Percentiles rank a stretch among this genome's conserved stretches.
Evolutionary conservation across 1,140 invertebrate genomes (phyloP).

Genomic region (Hetaerina americana): DNA sequence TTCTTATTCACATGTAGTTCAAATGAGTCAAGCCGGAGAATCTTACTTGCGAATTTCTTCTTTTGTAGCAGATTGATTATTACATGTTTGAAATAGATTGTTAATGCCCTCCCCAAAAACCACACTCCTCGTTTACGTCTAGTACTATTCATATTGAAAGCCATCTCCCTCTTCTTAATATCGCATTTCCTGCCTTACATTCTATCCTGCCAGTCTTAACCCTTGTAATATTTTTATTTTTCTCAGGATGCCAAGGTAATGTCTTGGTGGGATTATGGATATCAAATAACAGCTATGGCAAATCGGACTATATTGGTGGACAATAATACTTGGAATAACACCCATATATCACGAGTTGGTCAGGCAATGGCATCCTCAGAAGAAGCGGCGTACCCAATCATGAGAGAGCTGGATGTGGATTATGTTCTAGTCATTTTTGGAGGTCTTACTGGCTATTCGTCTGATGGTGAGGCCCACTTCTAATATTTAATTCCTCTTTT

Average conservation of each 20-base stretch:
- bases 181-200: no score
- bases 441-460: conserved; percentile 94
- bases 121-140: no score
- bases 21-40: no score
- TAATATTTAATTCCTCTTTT: not conserved
- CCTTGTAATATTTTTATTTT: no score
- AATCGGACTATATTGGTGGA: conserved; percentile 97
- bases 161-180: no score
- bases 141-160: no score
- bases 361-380: conserved; percentile 96
- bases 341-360: conserved; percentile 91
- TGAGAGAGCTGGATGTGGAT: conserved; percentile 92
- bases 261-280: conserved; percentile 99
- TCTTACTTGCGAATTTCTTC: no score
- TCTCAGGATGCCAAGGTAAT: conserved; percentile 83
- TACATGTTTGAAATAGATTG: no score
- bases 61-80: no score
- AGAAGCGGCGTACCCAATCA: conserved; percentile 94
- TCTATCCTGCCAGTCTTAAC: no score
- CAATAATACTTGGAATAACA: conserved; percentile 99
- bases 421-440: conserved; percentile 98
- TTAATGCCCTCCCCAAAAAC: no score
- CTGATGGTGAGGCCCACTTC: conserved; percentile 58
- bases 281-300: conserved; percentile 98
- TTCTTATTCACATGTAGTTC: no score